These are phyloP conservation scores for Prietella phreatophila DNA, from an alignment of 2,113 vertebrate species.

Conservation along the genomic window DNA sequence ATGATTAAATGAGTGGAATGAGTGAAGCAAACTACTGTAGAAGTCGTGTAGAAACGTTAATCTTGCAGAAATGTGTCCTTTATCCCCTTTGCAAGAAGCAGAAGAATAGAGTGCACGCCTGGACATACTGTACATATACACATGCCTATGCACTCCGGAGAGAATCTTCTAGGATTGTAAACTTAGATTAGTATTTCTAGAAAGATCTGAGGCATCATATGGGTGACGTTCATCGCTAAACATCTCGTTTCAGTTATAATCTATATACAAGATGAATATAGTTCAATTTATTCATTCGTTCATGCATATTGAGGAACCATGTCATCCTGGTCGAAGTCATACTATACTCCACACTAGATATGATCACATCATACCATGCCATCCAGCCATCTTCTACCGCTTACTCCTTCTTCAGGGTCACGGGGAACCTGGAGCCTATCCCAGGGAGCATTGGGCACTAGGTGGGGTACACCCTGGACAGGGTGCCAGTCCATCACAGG, in stretches of 20 bases:
- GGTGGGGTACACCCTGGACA: too few relatives aligned
- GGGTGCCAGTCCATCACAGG: too few relatives aligned
- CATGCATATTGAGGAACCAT: background rate
- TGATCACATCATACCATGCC: too few relatives aligned
- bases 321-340: background rate
- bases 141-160: background rate
- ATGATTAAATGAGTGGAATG: background rate
- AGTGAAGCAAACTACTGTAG: background rate
- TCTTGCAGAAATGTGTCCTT: background rate
- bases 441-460: too few relatives aligned
- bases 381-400: too few relatives aligned
- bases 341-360: too few relatives aligned
- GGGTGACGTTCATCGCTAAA: background rate
- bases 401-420: too few relatives aligned
- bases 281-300: background rate
- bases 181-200: background rate
- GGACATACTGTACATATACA: background rate
- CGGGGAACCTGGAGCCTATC: too few relatives aligned
- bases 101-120: background rate
- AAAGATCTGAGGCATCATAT: background rate
- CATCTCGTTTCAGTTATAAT: background rate
- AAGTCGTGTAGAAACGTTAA: background rate
- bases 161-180: background rate
- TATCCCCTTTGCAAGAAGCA: background rate
- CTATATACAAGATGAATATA: background rate